phyloP scores from a whole-genome alignment of 2,797 vertebrate species.

The Pteropus rufus region DNA sequence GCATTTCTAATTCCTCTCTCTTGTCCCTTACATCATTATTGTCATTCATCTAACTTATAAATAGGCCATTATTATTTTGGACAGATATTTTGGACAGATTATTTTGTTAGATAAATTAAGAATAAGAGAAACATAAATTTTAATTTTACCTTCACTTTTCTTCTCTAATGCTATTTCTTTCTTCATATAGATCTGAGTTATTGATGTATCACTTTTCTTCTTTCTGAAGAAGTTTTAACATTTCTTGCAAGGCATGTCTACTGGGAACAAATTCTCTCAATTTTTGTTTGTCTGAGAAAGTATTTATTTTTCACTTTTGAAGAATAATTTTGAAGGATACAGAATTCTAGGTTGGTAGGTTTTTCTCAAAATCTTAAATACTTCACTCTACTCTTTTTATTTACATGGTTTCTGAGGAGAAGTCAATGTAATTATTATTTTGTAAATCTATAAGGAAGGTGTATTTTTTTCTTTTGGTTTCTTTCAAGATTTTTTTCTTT shows the following conservation, averaged over 20 bases:
- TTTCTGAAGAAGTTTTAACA: not conserved
- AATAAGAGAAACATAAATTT: not conserved
- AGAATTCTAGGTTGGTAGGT: not conserved
- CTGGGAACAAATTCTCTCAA: too few species aligned
- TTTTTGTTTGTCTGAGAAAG: too few species aligned
- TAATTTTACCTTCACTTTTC: not conserved
- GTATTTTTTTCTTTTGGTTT: not conserved
- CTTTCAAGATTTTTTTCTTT: not conserved
- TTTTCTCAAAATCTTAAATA: not conserved
- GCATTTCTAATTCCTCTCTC: not conserved
- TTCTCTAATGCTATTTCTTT: not conserved
- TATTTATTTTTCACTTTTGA: not conserved
- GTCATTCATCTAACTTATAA: not conserved
- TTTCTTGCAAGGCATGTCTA: not conserved
- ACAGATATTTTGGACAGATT: too few species aligned
- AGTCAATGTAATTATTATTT: not conserved
- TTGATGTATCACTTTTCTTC: not conserved
- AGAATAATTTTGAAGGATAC: not conserved
- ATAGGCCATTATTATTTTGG: not conserved
- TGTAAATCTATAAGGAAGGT: not conserved
- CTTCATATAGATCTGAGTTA: not conserved
- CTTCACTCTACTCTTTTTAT: not conserved
- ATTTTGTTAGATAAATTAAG: not conserved
- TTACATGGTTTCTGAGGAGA: not conserved
- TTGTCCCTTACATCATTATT: not conserved